Conservation (phyloP, 2,888 invertebrate species). For the Drosophila mettleri region DNA sequence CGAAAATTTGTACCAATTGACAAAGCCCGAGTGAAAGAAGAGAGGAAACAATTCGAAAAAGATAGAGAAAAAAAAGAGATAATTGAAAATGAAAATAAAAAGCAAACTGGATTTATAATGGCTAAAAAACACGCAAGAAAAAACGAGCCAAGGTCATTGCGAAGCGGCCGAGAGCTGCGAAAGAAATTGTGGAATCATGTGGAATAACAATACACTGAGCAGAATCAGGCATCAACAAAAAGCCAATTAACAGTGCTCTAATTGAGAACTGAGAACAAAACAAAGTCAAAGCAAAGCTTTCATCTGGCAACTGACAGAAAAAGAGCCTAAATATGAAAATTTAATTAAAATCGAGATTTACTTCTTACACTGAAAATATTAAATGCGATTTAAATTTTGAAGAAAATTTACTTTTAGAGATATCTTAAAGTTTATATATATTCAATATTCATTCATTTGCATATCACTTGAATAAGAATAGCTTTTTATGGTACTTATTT, state of each 20-base stretch:
- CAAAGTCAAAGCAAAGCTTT: neutral
- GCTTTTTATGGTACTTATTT: neutral
- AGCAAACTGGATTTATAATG: constrained; percentile 72
- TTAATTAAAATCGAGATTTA: neutral
- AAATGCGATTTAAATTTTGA: neutral
- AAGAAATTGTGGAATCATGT: constrained; percentile 77
- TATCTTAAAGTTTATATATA: neutral
- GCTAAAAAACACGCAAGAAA: constrained; percentile 77
- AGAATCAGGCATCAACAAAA: constrained; percentile 9
- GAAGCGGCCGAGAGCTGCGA: constrained; percentile 52
- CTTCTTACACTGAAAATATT: constrained; percentile 2
- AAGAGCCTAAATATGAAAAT: neutral
- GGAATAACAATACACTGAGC: constrained; percentile 43
- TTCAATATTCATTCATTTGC: neutral
- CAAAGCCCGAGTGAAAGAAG: constrained; percentile 74
- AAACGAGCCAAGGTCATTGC: constrained; percentile 79
- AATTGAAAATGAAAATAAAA: constrained; percentile 43
- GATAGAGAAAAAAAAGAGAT: constrained; percentile 7
- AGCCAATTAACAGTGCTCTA: neutral
- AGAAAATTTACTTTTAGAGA: neutral
- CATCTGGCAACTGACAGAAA: neutral
- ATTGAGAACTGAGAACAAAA: constrained; percentile 1
- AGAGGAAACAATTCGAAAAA: constrained; percentile 58
- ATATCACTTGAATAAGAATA: neutral
- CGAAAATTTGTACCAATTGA: constrained; percentile 75